Conservation (phyloP, 92 coral and sea anemone species). For the Epizoanthus illoricatus region DNA sequence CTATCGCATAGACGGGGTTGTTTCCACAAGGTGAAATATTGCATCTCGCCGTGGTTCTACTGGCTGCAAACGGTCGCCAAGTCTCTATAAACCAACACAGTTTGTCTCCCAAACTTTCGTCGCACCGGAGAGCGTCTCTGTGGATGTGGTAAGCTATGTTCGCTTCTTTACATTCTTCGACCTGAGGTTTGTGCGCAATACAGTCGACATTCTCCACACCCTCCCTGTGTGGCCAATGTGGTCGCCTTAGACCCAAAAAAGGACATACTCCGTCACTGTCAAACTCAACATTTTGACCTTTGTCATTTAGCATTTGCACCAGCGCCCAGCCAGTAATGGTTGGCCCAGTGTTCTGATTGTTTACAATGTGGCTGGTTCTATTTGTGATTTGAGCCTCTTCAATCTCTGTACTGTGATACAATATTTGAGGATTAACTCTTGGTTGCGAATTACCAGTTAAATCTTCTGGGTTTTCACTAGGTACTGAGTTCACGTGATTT, state of each 20-base stretch:
- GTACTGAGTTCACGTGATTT: neutral
- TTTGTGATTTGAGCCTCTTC: neutral
- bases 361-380: neutral
- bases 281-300: constrained; percentile 30
- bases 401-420: neutral
- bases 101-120: constrained; percentile 15
- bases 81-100: constrained; percentile 60
- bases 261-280: constrained; percentile 62
- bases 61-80: constrained; percentile 54
- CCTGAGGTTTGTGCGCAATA: constrained; percentile 41
- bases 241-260: constrained; percentile 57
- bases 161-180: constrained; percentile 66
- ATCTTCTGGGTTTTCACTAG: neutral
- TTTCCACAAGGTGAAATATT: constrained; percentile 67
- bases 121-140: constrained; percentile 58
- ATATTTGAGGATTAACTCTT: neutral
- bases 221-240: neutral
- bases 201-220: constrained; percentile 52
- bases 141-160: constrained; percentile 64
- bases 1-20: constrained; percentile 62
- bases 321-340: constrained; percentile 15
- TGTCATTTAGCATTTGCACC: constrained; percentile 38
- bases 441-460: neutral
- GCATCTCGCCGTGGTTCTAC: constrained; percentile 51
- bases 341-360: neutral